Evolutionary conservation across 2,888 invertebrate genomes (phyloP), one percentile per base, ranked within the genome.

Genomic region (Acronicta aceris): DNA sequence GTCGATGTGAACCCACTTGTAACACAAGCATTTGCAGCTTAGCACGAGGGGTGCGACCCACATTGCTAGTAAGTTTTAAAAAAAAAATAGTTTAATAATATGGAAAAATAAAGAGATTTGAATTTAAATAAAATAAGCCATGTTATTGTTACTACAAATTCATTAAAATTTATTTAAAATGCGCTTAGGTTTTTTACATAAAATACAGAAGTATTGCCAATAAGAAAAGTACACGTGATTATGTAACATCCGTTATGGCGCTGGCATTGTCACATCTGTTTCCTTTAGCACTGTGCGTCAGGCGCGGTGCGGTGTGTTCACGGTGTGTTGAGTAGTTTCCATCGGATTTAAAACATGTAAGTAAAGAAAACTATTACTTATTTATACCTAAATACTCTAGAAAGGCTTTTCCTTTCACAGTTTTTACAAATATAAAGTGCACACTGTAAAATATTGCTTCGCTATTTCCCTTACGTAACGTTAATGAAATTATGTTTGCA

Each of bases 241-340:
- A 92, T 81, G 82, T 92, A 92, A 93, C 78, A 86, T 92, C 91
- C 90, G 89, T 71, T 78, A 81, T 86, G 87, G 89, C 89, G 89
- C 88, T 89, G 81, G 82, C 81, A 76, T 86, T 84, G 88, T 65
- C 81, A 67, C 73, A 66, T 74, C 82, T 83, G 84, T 89, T 91
- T 90, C 92, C 92, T 94, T 91, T 91, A 88, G 61, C 92, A 92
- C 93, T 93, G 93, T 93, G 92, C 89, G 87, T 87, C 88, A 87
- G 85, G 89, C 82, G 91, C 91, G 89, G 93, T 89, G 93, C 84
- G 88, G 93, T 89, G 91, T 89, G 86, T 88, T 81, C 81, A 82
- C 83, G 84, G 92, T 90, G 92, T 90, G 87, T 88, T 77, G 79
- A 83, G 81, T 81, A 85, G 79, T 84, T 89, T 87, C 85, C 80